Percentiles rank a stretch among this genome's conserved stretches.
Conservation (phyloP, 2,888 invertebrate genomes). For the Lacanobia wlatinum region DNA sequence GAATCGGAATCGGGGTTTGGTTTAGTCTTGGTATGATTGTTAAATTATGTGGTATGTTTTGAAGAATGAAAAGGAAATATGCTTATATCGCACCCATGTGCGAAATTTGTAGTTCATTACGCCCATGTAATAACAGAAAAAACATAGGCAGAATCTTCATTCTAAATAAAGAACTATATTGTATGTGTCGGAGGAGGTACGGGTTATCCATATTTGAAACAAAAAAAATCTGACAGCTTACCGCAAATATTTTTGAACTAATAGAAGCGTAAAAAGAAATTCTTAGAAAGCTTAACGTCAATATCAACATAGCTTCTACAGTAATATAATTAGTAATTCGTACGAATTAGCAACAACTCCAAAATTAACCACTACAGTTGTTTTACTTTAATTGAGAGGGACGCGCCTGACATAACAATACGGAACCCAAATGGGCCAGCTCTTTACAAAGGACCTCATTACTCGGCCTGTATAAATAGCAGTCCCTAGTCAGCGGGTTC, state of each 20-base stretch:
- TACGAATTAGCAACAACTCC: background rate
- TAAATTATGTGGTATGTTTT: no score
- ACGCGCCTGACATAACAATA: conserved; percentile 17
- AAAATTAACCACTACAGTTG: conserved; percentile 6
- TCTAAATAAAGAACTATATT: no score
- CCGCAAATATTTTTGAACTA: no score
- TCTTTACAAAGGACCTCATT: conserved; percentile 34
- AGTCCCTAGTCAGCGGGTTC: conserved; percentile 27
- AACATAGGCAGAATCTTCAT: no score
- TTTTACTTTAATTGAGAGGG: conserved; percentile 20
- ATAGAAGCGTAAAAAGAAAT: no score
- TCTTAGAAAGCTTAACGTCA: background rate
- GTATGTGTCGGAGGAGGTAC: no score
- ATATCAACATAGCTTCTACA: background rate
- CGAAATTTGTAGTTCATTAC: no score
- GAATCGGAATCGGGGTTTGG: background rate
- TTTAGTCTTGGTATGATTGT: background rate
- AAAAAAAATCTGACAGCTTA: no score
- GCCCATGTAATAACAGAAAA: no score
- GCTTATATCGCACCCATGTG: no score
- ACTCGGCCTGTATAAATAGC: conserved; percentile 28
- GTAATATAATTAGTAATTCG: background rate
- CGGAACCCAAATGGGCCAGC: conserved; percentile 9
- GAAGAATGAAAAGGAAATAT: no score
- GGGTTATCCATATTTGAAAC: no score